phyloP scores from a whole-genome alignment of 2,113 vertebrate species.

The Sitta europaea region DNA sequence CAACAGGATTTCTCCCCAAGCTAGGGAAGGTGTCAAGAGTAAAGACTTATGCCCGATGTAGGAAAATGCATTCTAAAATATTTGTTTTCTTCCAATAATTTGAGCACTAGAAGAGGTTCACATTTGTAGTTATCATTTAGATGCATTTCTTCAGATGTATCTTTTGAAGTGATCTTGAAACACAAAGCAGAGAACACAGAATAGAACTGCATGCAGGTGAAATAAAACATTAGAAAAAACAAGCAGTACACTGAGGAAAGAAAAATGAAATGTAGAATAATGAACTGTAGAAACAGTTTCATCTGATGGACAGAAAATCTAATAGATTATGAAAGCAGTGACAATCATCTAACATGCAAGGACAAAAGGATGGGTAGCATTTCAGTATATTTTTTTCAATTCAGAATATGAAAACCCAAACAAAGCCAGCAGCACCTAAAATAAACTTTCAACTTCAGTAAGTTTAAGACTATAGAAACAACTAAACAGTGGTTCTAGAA shows the following conservation, averaged over 20 bases:
- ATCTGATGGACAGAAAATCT: background rate
- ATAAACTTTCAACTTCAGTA: background rate
- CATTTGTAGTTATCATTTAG: background rate
- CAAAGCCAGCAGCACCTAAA: background rate
- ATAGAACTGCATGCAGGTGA: background rate
- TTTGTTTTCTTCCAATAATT: background rate
- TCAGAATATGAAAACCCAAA: background rate
- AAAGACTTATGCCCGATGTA: background rate
- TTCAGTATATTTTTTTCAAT: background rate
- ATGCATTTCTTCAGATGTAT: background rate
- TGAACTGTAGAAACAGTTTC: background rate
- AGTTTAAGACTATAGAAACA: background rate
- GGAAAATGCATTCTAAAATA: background rate
- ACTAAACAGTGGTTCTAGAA: background rate
- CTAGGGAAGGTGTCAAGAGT: rapidly evolving
- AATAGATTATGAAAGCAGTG: background rate
- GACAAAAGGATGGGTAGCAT: background rate
- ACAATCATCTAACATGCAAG: background rate
- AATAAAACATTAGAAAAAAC: background rate
- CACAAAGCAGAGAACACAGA: background rate
- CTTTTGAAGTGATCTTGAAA: background rate
- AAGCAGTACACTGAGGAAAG: background rate
- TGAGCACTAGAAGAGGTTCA: background rate
- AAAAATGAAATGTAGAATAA: background rate
- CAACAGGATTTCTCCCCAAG: background rate